A percentile compares a stretch with the other conserved stretches of the same genome.
Conservation (phyloP, 2,797 vertebrate species). For the Gephyroberyx darwinii region DNA sequence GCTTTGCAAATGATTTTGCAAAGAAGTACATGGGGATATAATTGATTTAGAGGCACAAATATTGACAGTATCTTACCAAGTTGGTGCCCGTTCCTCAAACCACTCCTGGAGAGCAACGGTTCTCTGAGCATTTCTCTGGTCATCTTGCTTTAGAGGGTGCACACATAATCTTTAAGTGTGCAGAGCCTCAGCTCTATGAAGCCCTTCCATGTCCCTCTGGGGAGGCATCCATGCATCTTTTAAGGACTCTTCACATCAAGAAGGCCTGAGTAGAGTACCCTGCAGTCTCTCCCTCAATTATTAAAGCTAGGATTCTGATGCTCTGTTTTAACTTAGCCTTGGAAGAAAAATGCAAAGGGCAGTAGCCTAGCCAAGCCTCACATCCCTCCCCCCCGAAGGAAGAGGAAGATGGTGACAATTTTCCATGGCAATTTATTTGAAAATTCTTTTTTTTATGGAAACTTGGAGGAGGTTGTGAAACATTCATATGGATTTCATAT, state of each 20-base stretch:
- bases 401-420: constrained; percentile 61
- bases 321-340: constrained; percentile 68
- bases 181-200: constrained; percentile 60
- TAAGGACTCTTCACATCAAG: constrained; percentile 77
- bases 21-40: constrained; percentile 67
- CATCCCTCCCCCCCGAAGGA: constrained; percentile 32
- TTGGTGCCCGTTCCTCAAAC: constrained; percentile 62
- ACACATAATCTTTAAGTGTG: constrained; percentile 76
- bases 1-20: constrained; percentile 63
- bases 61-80: constrained; percentile 75
- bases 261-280: constrained; percentile 69
- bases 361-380: constrained; percentile 50
- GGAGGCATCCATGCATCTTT: constrained; percentile 83
- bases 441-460: constrained; percentile 59
- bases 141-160: constrained; percentile 72
- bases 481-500: constrained; percentile 78
- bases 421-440: constrained; percentile 59
- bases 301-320: constrained; percentile 75
- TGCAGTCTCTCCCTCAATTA: constrained; percentile 80
- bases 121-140: constrained; percentile 70
- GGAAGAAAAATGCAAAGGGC: constrained; percentile 59
- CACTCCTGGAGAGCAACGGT: constrained; percentile 66
- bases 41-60: constrained; percentile 75
- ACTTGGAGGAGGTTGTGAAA: constrained; percentile 71
- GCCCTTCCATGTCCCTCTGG: constrained; percentile 69